Percentiles rank a stretch among this genome's conserved stretches.
Conservation (phyloP, 2,888 invertebrate species). For the Catocala sponsa region DNA sequence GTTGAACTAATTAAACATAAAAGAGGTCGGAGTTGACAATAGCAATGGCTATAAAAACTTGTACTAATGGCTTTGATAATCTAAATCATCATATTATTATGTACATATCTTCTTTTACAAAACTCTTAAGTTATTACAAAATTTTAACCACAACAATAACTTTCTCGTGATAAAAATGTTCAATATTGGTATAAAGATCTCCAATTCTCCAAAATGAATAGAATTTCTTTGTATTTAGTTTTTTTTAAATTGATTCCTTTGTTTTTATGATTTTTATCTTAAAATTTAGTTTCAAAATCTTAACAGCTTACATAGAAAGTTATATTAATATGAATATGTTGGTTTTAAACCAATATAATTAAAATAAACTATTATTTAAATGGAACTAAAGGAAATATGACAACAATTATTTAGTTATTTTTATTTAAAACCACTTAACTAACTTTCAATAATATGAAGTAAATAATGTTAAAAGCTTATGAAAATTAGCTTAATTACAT, state of each 20-base stretch:
- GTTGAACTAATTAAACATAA: too few relatives aligned
- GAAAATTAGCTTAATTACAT: constrained; percentile 2
- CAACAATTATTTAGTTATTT: neutral
- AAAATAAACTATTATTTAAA: neutral
- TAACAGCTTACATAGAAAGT: constrained; percentile 11
- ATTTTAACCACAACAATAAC: too few relatives aligned
- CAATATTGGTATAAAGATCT: too few relatives aligned
- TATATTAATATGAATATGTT: constrained; percentile 1
- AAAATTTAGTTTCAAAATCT: neutral
- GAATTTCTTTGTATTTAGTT: neutral
- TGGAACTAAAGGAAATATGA: constrained; percentile 1
- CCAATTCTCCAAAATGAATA: too few relatives aligned
- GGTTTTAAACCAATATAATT: constrained; percentile 8
- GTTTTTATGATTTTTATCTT: constrained; percentile 1
- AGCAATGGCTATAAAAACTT: too few relatives aligned
- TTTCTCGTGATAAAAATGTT: too few relatives aligned
- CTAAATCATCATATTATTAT: too few relatives aligned
- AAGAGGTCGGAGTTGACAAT: too few relatives aligned
- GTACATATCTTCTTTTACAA: too few relatives aligned
- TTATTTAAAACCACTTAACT: neutral
- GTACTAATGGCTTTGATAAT: too few relatives aligned
- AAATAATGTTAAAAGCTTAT: neutral
- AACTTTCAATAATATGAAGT: constrained; percentile 2
- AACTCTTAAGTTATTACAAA: too few relatives aligned
- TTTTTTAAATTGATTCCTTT: neutral